phyloP scores from a whole-genome alignment of 2,888 invertebrate genomes.

The Drosophila eohydei region DNA sequence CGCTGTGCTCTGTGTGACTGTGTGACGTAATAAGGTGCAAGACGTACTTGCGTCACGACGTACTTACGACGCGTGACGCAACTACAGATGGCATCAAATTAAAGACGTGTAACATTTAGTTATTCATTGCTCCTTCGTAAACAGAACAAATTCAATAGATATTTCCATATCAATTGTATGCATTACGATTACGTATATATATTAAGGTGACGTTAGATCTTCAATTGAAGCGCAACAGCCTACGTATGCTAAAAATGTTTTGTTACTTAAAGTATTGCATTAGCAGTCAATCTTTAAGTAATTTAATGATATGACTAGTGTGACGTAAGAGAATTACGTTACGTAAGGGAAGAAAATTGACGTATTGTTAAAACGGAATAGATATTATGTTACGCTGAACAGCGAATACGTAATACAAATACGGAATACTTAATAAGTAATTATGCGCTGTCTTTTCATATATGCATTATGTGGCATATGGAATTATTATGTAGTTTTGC shows the following conservation, averaged over 20 bases:
- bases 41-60: slow-evolving; percentile 4
- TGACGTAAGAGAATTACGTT: background rate
- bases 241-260: background rate
- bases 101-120: background rate
- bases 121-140: background rate
- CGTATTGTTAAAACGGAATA: background rate
- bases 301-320: too few species aligned
- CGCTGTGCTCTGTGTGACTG: background rate
- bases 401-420: background rate
- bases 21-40: slow-evolving; percentile 15
- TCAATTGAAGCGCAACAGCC: too few species aligned
- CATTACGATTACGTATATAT: background rate
- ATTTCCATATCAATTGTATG: background rate
- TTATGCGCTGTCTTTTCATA: too few species aligned
- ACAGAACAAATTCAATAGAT: background rate
- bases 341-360: background rate
- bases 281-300: background rate
- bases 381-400: background rate
- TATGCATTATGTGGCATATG: background rate
- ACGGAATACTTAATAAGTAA: background rate
- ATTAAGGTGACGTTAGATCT: background rate
- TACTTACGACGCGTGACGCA: slow-evolving; percentile 11
- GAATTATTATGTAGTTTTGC: background rate
- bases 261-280: background rate
- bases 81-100: background rate